Percentiles rank a stretch among this genome's conserved stretches.
Conservation (phyloP, 2,888 invertebrate species). For the Ceriagrion tenellum region DNA sequence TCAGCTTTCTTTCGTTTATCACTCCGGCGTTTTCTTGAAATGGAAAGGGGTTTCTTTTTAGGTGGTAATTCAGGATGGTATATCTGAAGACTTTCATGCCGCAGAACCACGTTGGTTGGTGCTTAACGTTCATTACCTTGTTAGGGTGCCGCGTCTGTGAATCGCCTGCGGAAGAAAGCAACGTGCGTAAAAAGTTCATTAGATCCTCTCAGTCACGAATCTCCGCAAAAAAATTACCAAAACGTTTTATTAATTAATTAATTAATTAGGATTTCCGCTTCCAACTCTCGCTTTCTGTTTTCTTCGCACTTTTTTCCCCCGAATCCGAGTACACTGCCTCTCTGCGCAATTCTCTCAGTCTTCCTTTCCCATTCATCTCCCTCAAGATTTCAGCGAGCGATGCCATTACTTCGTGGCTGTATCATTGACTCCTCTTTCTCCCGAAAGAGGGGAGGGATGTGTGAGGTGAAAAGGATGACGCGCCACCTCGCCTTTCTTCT, state of each 20-base stretch:
- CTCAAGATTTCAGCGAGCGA: neutral
- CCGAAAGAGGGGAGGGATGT: too few species aligned
- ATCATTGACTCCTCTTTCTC: neutral
- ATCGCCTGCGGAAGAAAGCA: neutral
- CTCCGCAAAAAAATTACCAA: neutral
- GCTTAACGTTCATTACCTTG: too few species aligned
- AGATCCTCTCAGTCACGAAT: neutral
- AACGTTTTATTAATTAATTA: neutral
- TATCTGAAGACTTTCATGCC: too few species aligned
- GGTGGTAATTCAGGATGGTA: too few species aligned
- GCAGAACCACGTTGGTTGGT: too few species aligned
- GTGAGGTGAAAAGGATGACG: too few species aligned
- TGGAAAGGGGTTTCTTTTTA: too few species aligned
- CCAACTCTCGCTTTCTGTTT: neutral
- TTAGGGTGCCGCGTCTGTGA: neutral
- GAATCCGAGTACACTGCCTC: too few species aligned
- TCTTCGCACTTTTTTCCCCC: neutral
- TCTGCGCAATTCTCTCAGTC: neutral
- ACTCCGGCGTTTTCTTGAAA: too few species aligned
- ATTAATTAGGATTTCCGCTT: neutral
- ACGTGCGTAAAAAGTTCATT: neutral
- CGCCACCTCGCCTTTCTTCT: too few species aligned
- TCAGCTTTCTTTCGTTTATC: too few species aligned
- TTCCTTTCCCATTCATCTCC: neutral
- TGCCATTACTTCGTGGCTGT: neutral